Evolutionary conservation across 53 echinoderm and acorn worm species (phyloP), one percentile per base, ranked within the genome.

Genomic region (Hippasteria phrygiana): DNA sequence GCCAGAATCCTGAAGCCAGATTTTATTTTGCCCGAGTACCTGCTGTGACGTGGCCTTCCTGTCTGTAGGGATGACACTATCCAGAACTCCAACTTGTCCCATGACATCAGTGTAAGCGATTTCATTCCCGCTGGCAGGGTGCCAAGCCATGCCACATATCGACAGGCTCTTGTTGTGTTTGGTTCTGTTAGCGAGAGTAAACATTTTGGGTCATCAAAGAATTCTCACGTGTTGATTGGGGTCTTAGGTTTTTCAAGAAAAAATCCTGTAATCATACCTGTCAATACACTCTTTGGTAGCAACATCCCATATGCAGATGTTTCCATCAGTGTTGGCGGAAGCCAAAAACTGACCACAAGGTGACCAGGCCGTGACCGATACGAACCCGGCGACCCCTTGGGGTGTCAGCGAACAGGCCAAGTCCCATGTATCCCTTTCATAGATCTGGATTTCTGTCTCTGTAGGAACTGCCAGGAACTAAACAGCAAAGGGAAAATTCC

Each of bases 71-170:
- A 93, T 87, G 29, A 95, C 89, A 42, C 91, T 89, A 45, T 97
- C 95, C 35, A 95, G 63, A 34, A 94, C 83, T 8, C 95, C 97
- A 24, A 93, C 93, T 67, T 93, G 92, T 37, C 97, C 97, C 93
- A 93, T 88, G 59, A 88, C 89, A 71, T 97, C 95, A n/a, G 97
- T 97, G 73, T 92, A 95, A 36, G 90, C 97, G 0, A 97, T 54
- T 37, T 92, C 89, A 59, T 90, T 76, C 11, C 88, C 88, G 10
- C 78, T 78, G 7, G 82, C 73, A 22, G 95, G 97, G 75, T 94
- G 84, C 93, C 95, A 95, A 11, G 89, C 92, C 38, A 95, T 51
- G 32, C 93, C 93, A 75, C 92, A 90, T 43, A 97, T 91, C 13
- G 92, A 26, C 24, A 93, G 77, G 5, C 93, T 87, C 75, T 97